Evolutionary conservation across 1,140 invertebrate species (phyloP), one percentile per base, ranked within the genome.

Genomic region (Penaeus indicus): DNA sequence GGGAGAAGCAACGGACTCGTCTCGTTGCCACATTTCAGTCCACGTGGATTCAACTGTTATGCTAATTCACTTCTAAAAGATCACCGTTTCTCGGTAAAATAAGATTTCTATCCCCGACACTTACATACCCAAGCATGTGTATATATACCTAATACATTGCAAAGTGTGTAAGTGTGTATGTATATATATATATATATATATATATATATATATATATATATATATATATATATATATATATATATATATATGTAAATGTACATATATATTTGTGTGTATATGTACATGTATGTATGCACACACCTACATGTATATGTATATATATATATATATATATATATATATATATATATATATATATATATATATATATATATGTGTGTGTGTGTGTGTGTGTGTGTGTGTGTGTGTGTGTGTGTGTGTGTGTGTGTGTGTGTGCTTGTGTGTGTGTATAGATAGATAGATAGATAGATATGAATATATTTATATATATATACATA

Each of bases 171-270:
- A n/a, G n/a, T n/a, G n/a, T n/a, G n/a, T n/a, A n/a, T n/a, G n/a
- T n/a, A n/a, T n/a, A n/a, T n/a, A n/a, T n/a, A n/a, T n/a, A n/a
- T n/a, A n/a, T n/a, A n/a, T n/a, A n/a, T n/a, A n/a, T n/a, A n/a
- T n/a, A n/a, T n/a, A n/a, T n/a, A n/a, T n/a, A 13, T 1, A 83
- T 42, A 42, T n/a, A 61, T 79, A 79, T 47, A 62, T 62, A 47
- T 79, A 62, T 79, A 47, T 62, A 47, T 79, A 47, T 79, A 79
- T 42, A 47, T 79, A 62, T 47, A 79, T 62, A 79, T 47, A 62
- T 79, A 79, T 62, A 79, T 79, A 79, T 62, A 79, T 79, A 62
- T 79, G 25, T 62, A 79, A 21, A 47, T 47, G n/a, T 47, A 79
- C n/a, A 79, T 62, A 79, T 62, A 79, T 62, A 79, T 62, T 21